Conservation (phyloP, 2,888 invertebrate genomes). For the Diarsia rubi region DNA sequence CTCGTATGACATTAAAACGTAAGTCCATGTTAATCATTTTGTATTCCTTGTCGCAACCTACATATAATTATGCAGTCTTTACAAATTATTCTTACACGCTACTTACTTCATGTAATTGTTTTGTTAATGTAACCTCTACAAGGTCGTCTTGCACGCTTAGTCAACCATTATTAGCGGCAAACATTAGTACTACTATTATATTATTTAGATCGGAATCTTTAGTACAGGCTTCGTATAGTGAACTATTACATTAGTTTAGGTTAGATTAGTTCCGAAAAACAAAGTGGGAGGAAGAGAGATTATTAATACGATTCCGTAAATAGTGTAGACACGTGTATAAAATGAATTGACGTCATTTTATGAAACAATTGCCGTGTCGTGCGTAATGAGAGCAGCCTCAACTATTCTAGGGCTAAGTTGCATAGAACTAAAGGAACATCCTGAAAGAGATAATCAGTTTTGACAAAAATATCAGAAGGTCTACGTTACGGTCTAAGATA, state of each 20-base stretch:
- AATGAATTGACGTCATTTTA: neutral
- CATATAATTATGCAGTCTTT: slow-evolving; percentile 7
- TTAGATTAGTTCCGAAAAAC: slow-evolving; percentile 2
- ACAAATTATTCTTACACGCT: slow-evolving; percentile 21
- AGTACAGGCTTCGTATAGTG: neutral
- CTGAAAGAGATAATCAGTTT: neutral
- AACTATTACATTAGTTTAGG: neutral
- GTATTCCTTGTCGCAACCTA: neutral
- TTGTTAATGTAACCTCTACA: slow-evolving; percentile 17
- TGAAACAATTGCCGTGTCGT: neutral
- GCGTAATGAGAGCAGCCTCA: neutral
- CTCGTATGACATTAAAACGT: neutral
- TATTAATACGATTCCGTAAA: neutral
- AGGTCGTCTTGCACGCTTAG: slow-evolving; percentile 15
- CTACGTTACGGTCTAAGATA: too few relatives aligned
- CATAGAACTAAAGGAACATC: neutral
- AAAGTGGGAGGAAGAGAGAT: neutral
- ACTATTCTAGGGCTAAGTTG: neutral
- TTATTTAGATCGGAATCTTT: slow-evolving; percentile 26
- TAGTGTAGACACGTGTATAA: neutral
- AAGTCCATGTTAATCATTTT: slow-evolving; percentile 6
- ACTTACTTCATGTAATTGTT: slow-evolving; percentile 23
- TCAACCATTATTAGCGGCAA: slow-evolving; percentile 7
- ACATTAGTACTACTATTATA: slow-evolving; percentile 22
- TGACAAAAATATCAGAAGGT: neutral